Evolutionary conservation across 2,797 vertebrate genomes (phyloP).

Genomic region (Thamnophis elegans): DNA sequence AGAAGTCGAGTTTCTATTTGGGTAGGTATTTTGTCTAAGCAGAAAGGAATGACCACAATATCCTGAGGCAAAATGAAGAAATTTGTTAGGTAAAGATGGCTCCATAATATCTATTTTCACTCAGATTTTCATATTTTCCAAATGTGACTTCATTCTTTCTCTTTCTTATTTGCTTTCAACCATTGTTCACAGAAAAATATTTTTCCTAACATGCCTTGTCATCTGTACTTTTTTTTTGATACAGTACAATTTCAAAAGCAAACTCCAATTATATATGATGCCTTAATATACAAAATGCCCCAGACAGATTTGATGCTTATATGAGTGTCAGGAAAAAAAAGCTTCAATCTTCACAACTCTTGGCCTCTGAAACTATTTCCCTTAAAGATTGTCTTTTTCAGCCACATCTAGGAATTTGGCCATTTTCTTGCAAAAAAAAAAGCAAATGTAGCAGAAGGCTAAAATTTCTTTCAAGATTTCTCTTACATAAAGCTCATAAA

Average conservation of each 20-base stretch:
- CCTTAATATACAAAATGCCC: not conserved
- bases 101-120: not conserved
- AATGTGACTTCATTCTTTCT: not conserved
- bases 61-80: not conserved
- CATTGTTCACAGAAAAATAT: not conserved
- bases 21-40: not conserved
- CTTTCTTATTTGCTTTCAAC: not conserved
- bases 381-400: not conserved
- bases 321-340: not conserved
- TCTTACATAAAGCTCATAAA: not conserved
- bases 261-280: not conserved
- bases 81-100: not conserved
- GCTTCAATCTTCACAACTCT: not conserved
- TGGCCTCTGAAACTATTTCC: not conserved
- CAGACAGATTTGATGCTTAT: not conserved
- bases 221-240: not conserved
- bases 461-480: not conserved
- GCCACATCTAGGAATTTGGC: not conserved
- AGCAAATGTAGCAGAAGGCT: not conserved
- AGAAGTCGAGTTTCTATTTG: not conserved
- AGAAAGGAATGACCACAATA: not conserved
- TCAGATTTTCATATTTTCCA: not conserved
- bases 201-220: not conserved
- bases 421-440: not conserved
- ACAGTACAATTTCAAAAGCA: not conserved